Conservation (phyloP, 2,888 invertebrate species). For the Agrotis clavis region DNA sequence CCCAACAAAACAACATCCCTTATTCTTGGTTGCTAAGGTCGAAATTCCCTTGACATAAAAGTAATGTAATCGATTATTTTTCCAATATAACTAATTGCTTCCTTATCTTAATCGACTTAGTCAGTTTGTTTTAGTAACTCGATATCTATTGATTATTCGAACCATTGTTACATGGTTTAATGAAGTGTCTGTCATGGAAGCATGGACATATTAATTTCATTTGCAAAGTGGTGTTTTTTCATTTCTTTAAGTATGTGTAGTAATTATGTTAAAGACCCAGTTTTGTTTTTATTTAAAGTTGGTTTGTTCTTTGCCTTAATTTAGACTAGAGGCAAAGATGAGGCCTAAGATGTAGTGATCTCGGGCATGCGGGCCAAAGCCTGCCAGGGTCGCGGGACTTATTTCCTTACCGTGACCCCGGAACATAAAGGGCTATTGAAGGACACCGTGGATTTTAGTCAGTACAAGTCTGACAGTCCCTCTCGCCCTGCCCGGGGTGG, state of each 20-base stretch:
- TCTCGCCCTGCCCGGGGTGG: too few relatives aligned
- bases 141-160: conserved; percentile 56
- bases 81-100: conserved; percentile 62
- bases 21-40: neutral
- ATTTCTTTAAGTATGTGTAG: conserved; percentile 14
- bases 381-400: too few relatives aligned
- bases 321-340: too few relatives aligned
- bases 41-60: neutral
- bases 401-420: too few relatives aligned
- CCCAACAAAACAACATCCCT: neutral
- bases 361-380: too few relatives aligned
- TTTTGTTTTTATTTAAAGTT: too few relatives aligned
- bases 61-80: conserved; percentile 48
- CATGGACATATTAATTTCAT: conserved; percentile 29
- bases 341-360: too few relatives aligned
- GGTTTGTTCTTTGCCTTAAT: too few relatives aligned
- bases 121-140: conserved; percentile 60
- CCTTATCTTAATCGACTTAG: conserved; percentile 53
- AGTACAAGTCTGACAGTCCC: too few relatives aligned
- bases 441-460: too few relatives aligned
- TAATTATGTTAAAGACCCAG: too few relatives aligned
- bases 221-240: conserved; percentile 19
- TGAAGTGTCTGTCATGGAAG: conserved; percentile 24
- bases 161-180: conserved; percentile 26
- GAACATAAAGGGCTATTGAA: too few relatives aligned